A percentile compares a stretch with the other conserved stretches of the same genome.
Conservation (phyloP, 1,140 invertebrate species). For the Aleiodes sp. region DNA sequence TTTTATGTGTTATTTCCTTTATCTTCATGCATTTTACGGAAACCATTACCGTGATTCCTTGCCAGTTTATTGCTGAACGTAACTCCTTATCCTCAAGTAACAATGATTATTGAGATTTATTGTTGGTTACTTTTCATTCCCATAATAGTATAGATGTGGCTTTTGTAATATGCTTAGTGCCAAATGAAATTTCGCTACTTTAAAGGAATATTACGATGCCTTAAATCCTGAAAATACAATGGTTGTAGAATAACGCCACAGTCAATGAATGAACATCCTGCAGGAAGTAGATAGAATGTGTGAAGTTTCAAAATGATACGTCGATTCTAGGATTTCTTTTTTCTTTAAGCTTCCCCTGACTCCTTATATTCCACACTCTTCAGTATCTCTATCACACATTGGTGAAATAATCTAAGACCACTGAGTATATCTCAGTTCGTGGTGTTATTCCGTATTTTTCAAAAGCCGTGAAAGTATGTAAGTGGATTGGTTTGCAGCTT, state of each 20-base stretch:
- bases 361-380: conserved; percentile 1
- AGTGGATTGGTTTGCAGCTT: conserved; percentile 32
- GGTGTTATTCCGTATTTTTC: conserved; percentile 15
- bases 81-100: background rate
- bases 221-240: no score
- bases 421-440: conserved; percentile 7
- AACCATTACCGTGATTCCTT: conserved; percentile 7
- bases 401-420: conserved; percentile 7
- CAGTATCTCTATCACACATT: conserved; percentile 16
- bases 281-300: no score
- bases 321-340: conserved; percentile 1
- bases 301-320: background rate
- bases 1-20: background rate
- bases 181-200: no score
- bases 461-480: conserved; percentile 16
- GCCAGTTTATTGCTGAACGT: background rate
- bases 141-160: background rate
- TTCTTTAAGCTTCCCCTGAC: background rate
- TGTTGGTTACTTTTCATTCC: background rate
- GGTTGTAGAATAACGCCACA: no score
- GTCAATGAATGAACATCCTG: no score
- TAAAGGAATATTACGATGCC: no score
- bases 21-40: background rate
- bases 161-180: background rate
- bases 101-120: conserved; percentile 9